phyloP scores from a whole-genome alignment of 2,888 invertebrate species.

The Neocrepidodera transversa region DNA sequence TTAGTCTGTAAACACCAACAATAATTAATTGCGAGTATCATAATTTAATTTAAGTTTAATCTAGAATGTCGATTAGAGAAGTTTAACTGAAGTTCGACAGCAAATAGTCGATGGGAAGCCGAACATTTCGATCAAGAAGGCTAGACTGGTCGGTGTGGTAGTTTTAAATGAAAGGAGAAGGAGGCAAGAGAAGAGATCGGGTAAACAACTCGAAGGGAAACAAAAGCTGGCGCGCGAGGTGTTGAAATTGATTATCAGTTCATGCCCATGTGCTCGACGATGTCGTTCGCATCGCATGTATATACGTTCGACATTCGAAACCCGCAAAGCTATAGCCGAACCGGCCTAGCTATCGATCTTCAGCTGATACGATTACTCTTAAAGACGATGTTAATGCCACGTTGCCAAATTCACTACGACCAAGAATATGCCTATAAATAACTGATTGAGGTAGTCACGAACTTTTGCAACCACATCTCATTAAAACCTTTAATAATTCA shows the following conservation, averaged over 20 bases:
- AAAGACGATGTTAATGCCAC: constrained; percentile 5
- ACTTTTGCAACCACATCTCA: no score
- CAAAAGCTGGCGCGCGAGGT: constrained; percentile 36
- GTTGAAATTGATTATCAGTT: constrained; percentile 40
- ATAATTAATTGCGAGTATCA: no score
- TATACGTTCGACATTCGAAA: constrained; percentile 6
- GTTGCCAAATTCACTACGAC: constrained; percentile 7
- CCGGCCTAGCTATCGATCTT: constrained; percentile 24
- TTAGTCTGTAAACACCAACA: no score
- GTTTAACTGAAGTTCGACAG: no score
- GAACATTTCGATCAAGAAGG: not conserved
- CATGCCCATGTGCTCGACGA: constrained; percentile 37
- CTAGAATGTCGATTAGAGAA: no score
- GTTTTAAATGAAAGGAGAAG: constrained; percentile 4
- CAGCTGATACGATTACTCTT: constrained; percentile 23
- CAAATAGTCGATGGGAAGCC: not conserved
- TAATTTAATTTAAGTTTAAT: not conserved
- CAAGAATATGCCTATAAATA: no score
- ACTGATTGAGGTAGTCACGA: no score
- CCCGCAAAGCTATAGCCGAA: constrained; percentile 9
- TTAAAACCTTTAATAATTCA: no score
- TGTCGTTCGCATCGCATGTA: constrained; percentile 34
- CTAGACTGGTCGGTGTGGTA: not conserved
- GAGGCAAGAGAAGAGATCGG: constrained; percentile 10
- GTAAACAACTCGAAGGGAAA: constrained; percentile 32